Base-by-base conservation (phyloP, 2,113 vertebrate species). In the Micromys minutus region DNA sequence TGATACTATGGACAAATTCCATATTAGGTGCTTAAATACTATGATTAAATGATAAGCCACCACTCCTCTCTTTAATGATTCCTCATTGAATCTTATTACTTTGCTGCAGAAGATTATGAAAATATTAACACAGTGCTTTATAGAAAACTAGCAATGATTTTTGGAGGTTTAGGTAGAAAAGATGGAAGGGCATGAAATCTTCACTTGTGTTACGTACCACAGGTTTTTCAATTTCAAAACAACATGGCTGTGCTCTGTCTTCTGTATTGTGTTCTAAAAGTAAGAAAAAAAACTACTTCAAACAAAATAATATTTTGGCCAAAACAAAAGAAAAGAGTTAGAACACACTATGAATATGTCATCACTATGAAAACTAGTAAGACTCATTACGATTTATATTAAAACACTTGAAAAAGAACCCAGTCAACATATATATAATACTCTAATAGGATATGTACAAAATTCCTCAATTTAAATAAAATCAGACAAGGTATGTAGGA, bases 261-360 rank as follows among this genome's bases (percentile, higher is more conserved):
- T 98, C 98, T 45, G 96, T 95, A 95, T 98, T 98, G 81, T 98
- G 97, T 96, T 98, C 98, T 99, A 94, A 87, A 96, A 95, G 98
- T 98, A 94, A 94, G 96, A 77, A 85, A 96, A 74, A 84, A 85
- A 65, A 65, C n/a, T n/a, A n/a, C n/a, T n/a, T n/a, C 6, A 92
- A 83, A 88, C 26, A 96, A 76, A 92, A 97, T 86, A 96, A 97
- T 97, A 98, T 84, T 47, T 22, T 94, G 59, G 31, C 36, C n/a
- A n/a, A n/a, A 93, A 45, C 34, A 96, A 95, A 96, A 95, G 91
- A 91, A 65, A 97, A 83, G 8, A 89, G 92, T 86, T 47, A 90
- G 77, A 85, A 50, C 57, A 59, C 96, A 94, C 75, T 91, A 91
- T 74, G 97, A 98, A 96, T 90, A 97, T 83, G 63, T 98, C 94